phyloP scores from a whole-genome alignment of 2,888 invertebrate genomes.

The Rhynchonema sp. region DNA sequence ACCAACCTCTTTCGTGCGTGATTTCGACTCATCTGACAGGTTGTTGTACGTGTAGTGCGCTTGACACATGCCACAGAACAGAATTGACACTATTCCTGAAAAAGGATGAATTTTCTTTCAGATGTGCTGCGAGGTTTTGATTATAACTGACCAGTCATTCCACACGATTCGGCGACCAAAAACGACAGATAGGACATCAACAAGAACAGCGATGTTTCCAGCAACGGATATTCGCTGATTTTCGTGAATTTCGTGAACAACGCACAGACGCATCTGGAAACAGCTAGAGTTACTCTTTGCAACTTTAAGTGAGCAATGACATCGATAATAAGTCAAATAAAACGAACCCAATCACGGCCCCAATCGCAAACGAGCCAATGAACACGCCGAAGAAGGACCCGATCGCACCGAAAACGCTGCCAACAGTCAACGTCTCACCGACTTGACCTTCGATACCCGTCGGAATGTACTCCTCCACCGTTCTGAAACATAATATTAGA shows the following conservation, averaged over 20 bases:
- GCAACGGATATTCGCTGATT: slow-evolving; percentile 73
- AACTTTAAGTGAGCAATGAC: neutral
- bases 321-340: too few species aligned
- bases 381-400: slow-evolving; percentile 83
- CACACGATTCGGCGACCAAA: slow-evolving; percentile 80
- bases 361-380: slow-evolving; percentile 53
- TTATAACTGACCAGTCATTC: slow-evolving; percentile 64
- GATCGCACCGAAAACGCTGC: slow-evolving; percentile 65
- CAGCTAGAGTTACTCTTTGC: slow-evolving; percentile 39
- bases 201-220: slow-evolving; percentile 88
- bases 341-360: slow-evolving; percentile 44
- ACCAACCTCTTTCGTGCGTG: slow-evolving; percentile 55
- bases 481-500: slow-evolving; percentile 28
- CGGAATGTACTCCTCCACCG: slow-evolving; percentile 42
- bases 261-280: slow-evolving; percentile 79
- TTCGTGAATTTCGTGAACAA: slow-evolving; percentile 40
- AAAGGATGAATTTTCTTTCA: too few species aligned
- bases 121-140: too few species aligned
- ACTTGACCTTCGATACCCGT: slow-evolving; percentile 7
- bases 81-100: slow-evolving; percentile 64
- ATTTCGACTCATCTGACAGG: slow-evolving; percentile 62
- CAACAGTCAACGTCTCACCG: slow-evolving; percentile 40
- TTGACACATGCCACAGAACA: slow-evolving; percentile 96
- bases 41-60: slow-evolving; percentile 98
- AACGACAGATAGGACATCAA: slow-evolving; percentile 95